Conservation (phyloP, 2,888 invertebrate genomes). For the Philhelius pedissequus region DNA sequence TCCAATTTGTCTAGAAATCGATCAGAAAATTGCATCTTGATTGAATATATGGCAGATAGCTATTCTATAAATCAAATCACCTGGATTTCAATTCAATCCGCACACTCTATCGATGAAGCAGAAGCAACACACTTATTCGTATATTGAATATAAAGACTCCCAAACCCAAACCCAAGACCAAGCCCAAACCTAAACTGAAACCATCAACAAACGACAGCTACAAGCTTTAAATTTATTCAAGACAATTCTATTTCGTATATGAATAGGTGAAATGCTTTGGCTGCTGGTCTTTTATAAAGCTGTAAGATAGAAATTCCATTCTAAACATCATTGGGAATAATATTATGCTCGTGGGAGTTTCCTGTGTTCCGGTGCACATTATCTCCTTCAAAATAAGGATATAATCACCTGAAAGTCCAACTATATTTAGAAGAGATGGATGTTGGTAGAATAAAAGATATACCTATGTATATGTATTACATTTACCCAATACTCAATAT, state of each 20-base stretch:
- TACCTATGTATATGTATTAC: background rate
- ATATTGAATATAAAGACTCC: background rate
- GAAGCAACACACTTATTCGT: background rate
- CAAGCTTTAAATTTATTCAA: conserved; percentile 44
- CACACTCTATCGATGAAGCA: conserved; percentile 1
- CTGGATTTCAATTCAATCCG: conserved; percentile 58
- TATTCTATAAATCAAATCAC: conserved; percentile 66
- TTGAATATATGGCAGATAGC: conserved; percentile 43
- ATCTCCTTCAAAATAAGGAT: conserved; percentile 8
- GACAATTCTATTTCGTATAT: conserved; percentile 48
- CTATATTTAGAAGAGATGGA: conserved; percentile 29
- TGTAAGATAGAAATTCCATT: background rate
- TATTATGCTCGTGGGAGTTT: background rate
- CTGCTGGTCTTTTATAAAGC: background rate
- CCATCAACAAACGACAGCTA: too few species aligned
- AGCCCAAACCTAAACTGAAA: background rate
- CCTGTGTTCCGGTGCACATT: conserved; percentile 15
- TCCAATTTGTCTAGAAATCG: conserved; percentile 60
- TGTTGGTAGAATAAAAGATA: too few species aligned
- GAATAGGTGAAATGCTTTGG: background rate
- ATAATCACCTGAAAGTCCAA: conserved; percentile 65
- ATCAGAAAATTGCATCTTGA: conserved; percentile 65
- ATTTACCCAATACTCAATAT: background rate
- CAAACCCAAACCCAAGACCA: background rate
- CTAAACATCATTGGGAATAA: background rate